Evolutionary conservation across 2,797 vertebrate species (phyloP).

Genomic region (Micropoecilia bifurca): DNA sequence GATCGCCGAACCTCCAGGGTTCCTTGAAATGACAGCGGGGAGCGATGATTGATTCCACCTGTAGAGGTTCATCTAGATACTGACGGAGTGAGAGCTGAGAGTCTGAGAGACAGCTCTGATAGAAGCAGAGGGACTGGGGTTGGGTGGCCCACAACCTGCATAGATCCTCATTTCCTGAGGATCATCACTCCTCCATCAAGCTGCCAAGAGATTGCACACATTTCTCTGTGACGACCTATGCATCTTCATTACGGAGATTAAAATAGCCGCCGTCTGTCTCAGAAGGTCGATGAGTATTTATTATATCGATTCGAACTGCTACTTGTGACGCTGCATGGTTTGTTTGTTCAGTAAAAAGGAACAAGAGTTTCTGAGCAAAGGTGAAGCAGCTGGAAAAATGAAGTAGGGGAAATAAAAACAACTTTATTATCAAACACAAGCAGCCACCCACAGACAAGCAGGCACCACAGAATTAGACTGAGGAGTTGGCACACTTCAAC

Average conservation of each 20-base stretch:
- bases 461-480: constrained; percentile 5
- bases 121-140: constrained; percentile 57
- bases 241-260: constrained; percentile 64
- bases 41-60: constrained; percentile 73
- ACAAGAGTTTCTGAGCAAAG: constrained; percentile 31
- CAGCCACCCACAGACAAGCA: constrained; percentile 37
- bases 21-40: constrained; percentile 40
- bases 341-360: constrained; percentile 9
- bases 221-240: constrained; percentile 52
- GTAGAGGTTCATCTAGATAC: constrained; percentile 75
- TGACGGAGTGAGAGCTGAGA: constrained; percentile 47
- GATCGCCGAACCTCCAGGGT: constrained; percentile 52
- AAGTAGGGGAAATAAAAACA: constrained; percentile 40
- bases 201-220: constrained; percentile 54
- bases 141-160: constrained; percentile 77
- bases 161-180: constrained; percentile 77
- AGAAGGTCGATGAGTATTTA: constrained; percentile 46
- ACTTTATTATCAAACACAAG: constrained; percentile 29
- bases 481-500: constrained; percentile 21
- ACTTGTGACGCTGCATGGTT: constrained; percentile 12
- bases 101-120: constrained; percentile 43
- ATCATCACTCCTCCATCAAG: constrained; percentile 76
- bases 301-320: constrained; percentile 39
- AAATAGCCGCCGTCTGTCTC: constrained; percentile 46
- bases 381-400: constrained; percentile 49